Evolutionary conservation across 2,797 vertebrate genomes (phyloP).

Genomic region (Protosalanx chinensis): DNA sequence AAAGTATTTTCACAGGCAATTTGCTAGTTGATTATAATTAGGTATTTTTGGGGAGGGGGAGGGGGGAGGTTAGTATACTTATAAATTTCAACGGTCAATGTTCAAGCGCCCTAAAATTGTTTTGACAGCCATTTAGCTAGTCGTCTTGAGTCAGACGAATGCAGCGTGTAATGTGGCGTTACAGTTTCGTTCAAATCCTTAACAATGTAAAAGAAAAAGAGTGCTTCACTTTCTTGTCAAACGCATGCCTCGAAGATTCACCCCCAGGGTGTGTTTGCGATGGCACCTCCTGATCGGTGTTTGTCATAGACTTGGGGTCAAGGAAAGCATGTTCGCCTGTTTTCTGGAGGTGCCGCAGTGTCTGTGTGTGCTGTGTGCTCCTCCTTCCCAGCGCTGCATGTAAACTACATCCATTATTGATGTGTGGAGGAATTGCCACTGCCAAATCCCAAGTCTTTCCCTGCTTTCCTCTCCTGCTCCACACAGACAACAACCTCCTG

Average conservation of each 20-base stretch:
- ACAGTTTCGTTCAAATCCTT: too few species aligned
- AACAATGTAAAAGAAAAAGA: too few species aligned
- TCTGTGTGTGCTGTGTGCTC: constrained; percentile 10
- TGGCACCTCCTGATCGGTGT: not conserved
- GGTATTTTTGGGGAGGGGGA: too few species aligned
- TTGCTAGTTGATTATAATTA: too few species aligned
- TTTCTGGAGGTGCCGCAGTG: constrained; percentile 9
- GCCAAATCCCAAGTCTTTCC: constrained; percentile 22
- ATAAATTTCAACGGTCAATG: too few species aligned
- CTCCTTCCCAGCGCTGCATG: constrained; percentile 21
- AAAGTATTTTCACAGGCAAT: too few species aligned
- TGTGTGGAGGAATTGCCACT: constrained; percentile 26
- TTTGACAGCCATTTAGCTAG: too few species aligned
- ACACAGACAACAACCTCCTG: constrained; percentile 2
- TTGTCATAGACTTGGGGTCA: not conserved
- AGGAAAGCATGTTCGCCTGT: not conserved
- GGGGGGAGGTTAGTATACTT: too few species aligned
- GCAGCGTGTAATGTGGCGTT: too few species aligned
- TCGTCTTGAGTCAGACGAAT: too few species aligned
- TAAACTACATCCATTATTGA: constrained; percentile 46
- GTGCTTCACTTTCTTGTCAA: not conserved
- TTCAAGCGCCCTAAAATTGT: too few species aligned
- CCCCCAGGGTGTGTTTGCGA: not conserved
- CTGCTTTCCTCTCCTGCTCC: constrained; percentile 13
- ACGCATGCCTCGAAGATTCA: too few species aligned